Evolutionary conservation across 2,888 invertebrate genomes (phyloP).

Genomic region (Acrobeloides nanus): DNA sequence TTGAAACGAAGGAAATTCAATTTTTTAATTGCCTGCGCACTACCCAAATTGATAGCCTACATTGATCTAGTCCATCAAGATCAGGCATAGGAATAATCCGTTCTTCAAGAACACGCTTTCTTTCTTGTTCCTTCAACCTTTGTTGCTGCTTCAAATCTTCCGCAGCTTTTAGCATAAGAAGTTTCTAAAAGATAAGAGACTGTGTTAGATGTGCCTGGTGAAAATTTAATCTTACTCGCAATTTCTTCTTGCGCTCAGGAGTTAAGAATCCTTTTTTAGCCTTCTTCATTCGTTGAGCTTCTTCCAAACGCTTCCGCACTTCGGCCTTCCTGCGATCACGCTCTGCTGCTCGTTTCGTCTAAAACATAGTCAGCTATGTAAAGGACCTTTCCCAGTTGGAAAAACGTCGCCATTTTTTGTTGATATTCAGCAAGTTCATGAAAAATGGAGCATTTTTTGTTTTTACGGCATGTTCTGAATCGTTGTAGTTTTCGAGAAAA

Average conservation of each 20-base stretch:
- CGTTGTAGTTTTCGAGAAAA: too few relatives aligned
- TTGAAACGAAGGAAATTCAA: neutral
- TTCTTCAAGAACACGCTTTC: constrained; percentile 88
- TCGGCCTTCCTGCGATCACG: constrained; percentile 97
- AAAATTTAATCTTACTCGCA: constrained; percentile 70
- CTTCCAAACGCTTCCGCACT: constrained; percentile 95
- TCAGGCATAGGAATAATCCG: constrained; percentile 82
- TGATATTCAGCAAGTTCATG: too few relatives aligned
- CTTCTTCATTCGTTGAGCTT: constrained; percentile 95
- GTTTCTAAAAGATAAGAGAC: constrained; percentile 64
- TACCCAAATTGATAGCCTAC: constrained; percentile 62
- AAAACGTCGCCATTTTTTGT: too few relatives aligned
- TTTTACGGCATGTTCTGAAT: too few relatives aligned
- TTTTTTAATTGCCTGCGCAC: too few relatives aligned
- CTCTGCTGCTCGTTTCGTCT: constrained; percentile 73
- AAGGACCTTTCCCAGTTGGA: too few relatives aligned
- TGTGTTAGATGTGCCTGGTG: neutral
- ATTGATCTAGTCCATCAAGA: constrained; percentile 69
- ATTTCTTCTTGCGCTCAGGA: constrained; percentile 99
- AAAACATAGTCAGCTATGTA: too few relatives aligned
- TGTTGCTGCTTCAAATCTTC: constrained; percentile 99
- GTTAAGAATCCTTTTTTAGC: constrained; percentile 98
- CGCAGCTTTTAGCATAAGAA: constrained; percentile 99
- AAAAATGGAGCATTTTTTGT: too few relatives aligned
- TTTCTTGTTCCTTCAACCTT: constrained; percentile 93